Percentiles rank a stretch among this genome's conserved stretches.
phyloP scores from a whole-genome alignment of 2,113 vertebrate species.

The Phalacrocorax brasilianus region DNA sequence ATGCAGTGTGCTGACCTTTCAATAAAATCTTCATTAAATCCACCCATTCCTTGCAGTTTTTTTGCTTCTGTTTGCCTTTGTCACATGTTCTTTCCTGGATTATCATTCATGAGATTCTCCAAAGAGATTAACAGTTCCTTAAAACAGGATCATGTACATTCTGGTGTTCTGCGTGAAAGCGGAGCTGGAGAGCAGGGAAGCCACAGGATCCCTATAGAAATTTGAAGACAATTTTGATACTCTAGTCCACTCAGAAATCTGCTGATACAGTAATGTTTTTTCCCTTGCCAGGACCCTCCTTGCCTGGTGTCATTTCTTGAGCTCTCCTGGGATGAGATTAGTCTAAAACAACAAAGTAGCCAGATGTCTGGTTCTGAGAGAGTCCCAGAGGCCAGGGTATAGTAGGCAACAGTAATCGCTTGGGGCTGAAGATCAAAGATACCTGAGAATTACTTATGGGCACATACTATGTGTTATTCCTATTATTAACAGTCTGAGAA shows the following conservation, averaged over 20 bases:
- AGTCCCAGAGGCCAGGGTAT: constrained; percentile 93
- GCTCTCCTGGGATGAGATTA: constrained; percentile 94
- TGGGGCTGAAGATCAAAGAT: constrained; percentile 98
- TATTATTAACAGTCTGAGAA: constrained; percentile 97
- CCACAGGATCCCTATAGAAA: constrained; percentile 83
- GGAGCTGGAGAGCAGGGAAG: constrained; percentile 1
- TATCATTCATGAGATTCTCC: constrained; percentile 57
- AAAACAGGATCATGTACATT: constrained; percentile 28
- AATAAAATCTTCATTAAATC: constrained; percentile 3
- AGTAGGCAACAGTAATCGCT: constrained; percentile 88
- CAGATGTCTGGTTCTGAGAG: constrained; percentile 98
- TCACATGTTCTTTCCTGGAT: constrained; percentile 5
- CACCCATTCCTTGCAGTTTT: background rate
- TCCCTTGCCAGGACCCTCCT: constrained; percentile 97
- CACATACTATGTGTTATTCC: constrained; percentile 95
- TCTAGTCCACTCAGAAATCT: constrained; percentile 89
- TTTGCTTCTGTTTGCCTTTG: constrained; percentile 22
- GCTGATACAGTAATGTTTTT: constrained; percentile 84
- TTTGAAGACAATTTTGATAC: constrained; percentile 89
- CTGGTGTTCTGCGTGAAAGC: constrained; percentile 14
- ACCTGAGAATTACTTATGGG: constrained; percentile 99
- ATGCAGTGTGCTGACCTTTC: background rate
- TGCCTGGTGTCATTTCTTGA: constrained; percentile 93
- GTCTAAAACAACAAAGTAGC: constrained; percentile 99
- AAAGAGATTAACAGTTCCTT: constrained; percentile 59